Conservation (phyloP, 2,888 invertebrate genomes). For the Epinotia bilunana region DNA sequence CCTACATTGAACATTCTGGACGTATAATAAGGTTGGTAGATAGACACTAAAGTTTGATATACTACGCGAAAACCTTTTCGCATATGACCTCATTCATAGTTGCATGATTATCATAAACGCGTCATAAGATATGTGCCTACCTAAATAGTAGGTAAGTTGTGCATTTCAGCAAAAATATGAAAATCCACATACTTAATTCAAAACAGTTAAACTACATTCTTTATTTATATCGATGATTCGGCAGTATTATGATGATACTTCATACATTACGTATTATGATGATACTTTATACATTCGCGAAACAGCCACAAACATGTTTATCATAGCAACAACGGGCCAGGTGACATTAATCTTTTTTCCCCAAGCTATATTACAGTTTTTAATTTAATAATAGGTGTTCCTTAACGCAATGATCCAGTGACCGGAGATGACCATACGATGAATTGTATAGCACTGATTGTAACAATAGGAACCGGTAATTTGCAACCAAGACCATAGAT, state of each 20-base stretch:
- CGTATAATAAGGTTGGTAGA: not conserved
- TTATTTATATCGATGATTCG: constrained; percentile 24
- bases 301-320: constrained; percentile 6
- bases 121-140: not conserved
- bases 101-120: constrained; percentile 4
- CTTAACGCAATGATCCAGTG: not conserved
- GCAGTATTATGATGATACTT: not conserved
- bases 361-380: no score
- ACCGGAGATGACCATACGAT: no score
- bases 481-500: constrained; percentile 11
- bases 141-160: not conserved
- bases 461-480: constrained; percentile 18
- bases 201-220: constrained; percentile 3
- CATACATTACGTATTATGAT: no score
- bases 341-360: no score
- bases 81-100: constrained; percentile 29
- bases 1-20: not conserved
- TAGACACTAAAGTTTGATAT: no score
- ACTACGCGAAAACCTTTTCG: not conserved
- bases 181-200: not conserved
- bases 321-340: not conserved
- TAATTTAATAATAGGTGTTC: no score
- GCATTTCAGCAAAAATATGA: not conserved
- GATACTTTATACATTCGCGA: constrained; percentile 8
- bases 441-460: no score